Base-by-base conservation (phyloP, 2,113 vertebrate genomes). In the Datnioides undecimradiatus region DNA sequence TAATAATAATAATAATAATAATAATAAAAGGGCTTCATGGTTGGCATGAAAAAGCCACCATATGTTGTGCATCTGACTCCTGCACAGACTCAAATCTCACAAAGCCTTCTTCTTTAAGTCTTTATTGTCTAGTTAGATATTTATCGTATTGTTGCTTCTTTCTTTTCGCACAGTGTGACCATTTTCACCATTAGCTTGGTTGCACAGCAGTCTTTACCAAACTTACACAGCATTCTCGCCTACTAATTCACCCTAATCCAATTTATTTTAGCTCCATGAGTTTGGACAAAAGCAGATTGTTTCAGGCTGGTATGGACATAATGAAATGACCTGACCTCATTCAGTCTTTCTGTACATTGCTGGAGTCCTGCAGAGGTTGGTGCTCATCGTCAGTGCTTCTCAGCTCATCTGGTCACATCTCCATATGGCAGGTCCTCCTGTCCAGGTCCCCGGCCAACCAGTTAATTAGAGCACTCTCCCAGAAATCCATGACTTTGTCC, bases 171-270 rank as follows among this genome's bases (percentile, higher is more conserved):
- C 25, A 71, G 19, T 25, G 54, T 33, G 6, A 14, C 72, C 14
- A 40, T 21, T 72, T 59, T 59, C 25, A 49, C 19, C 17, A 19
- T 55, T 58, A n/a, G n/a, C n/a, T n/a, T n/a, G n/a, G n/a, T n/a
- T n/a, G n/a, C n/a, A n/a, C 34, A 49, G 33, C 9, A 5, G 3
- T 23, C 21, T 34, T 64, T 23, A 11, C 23, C 34, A 51, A 48
- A 68, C 64, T 5, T 31, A 23, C 43, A 10, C 12, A n/a, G 25
- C 48, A 17, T 36, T 45, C 5, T 67, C 31, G 19, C 52, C 52
- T 16, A 4, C 79, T 68, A 45, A 38, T 38, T 29, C 23, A 58
- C 25, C 76, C 41, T 58, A 41, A 72, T 72, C 52, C 21, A 49
- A 58, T 69, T 60, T 23, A 54, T 54, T 46, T 45, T n/a, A 43